Conservation (phyloP, 2,888 invertebrate species). For the Cerastoderma edule region DNA sequence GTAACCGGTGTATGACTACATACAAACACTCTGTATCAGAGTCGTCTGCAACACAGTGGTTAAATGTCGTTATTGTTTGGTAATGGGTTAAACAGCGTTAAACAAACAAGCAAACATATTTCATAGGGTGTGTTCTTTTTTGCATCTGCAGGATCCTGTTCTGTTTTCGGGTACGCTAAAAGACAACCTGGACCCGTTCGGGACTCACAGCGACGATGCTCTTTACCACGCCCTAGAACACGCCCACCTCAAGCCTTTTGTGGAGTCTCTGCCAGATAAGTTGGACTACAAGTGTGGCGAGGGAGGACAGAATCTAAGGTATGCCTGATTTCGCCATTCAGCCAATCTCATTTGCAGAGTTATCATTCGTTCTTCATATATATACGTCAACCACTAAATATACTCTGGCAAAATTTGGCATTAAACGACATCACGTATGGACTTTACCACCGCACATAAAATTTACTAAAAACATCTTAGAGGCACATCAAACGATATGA, state of each 20-base stretch:
- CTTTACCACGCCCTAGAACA: conserved; percentile 78
- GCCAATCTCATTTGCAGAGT: too few relatives aligned
- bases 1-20: neutral
- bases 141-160: conserved; percentile 78
- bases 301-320: neutral
- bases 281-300: neutral
- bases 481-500: too few relatives aligned
- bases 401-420: neutral
- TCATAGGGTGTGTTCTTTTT: neutral
- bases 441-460: too few relatives aligned
- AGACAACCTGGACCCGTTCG: conserved; percentile 82
- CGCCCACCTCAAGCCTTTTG: conserved; percentile 12
- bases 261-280: conserved; percentile 1
- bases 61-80: neutral
- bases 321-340: too few relatives aligned
- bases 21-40: neutral
- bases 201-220: conserved; percentile 72
- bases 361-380: too few relatives aligned
- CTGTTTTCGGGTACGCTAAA: conserved; percentile 81
- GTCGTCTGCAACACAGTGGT: neutral
- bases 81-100: neutral
- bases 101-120: neutral
- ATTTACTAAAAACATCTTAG: too few relatives aligned
- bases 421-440: neutral
- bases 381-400: neutral